phyloP scores from a whole-genome alignment of 2,113 vertebrate species.

The Fregetta grallaria region DNA sequence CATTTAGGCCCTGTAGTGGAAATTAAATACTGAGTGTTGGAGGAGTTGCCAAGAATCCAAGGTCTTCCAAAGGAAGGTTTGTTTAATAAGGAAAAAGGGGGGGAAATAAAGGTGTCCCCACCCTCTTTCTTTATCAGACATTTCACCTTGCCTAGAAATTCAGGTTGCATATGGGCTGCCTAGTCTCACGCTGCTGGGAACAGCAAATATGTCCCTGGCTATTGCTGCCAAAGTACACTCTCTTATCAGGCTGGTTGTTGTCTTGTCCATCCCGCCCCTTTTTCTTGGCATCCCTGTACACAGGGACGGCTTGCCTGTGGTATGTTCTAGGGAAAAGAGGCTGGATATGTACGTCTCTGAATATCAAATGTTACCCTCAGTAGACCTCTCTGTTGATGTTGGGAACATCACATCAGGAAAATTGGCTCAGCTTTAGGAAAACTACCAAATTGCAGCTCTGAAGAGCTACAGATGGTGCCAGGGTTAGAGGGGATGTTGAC shows the following conservation, averaged over 20 bases:
- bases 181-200: neutral
- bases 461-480: neutral
- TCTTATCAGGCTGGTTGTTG: neutral
- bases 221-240: neutral
- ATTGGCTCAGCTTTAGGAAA: neutral
- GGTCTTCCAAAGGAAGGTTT: neutral
- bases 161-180: neutral
- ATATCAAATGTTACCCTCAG: neutral
- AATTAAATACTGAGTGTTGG: neutral
- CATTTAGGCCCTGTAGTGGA: neutral
- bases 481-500: neutral
- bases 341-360: neutral
- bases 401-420: neutral
- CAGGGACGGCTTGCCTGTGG: neutral
- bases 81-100: neutral
- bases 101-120: neutral
- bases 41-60: neutral
- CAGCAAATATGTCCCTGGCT: neutral
- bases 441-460: neutral
- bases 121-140: neutral
- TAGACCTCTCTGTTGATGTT: neutral
- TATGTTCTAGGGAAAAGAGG: neutral
- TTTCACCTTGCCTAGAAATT: neutral
- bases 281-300: neutral
- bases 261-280: neutral